Conservation (phyloP, 2,113 vertebrate species). For the Corythornis madagascariensis region DNA sequence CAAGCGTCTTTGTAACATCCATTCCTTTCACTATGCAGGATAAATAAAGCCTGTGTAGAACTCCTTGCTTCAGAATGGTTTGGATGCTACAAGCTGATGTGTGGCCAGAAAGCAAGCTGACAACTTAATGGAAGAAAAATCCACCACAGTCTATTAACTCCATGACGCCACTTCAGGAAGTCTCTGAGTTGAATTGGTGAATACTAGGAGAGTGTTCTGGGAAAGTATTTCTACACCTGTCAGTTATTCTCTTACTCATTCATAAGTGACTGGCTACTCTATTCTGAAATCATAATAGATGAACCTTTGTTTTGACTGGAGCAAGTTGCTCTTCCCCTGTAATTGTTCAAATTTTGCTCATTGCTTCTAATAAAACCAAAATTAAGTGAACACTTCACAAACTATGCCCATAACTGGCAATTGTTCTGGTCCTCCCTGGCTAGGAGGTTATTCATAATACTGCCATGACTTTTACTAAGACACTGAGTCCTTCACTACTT, state of each 20-base stretch:
- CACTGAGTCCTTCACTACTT: neutral
- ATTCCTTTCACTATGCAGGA: neutral
- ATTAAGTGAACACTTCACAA: neutral
- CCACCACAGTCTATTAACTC: neutral
- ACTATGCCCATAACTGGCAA: neutral
- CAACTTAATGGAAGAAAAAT: neutral
- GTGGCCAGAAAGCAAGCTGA: neutral
- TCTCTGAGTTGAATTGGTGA: neutral
- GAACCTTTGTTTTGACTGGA: fast-evolving
- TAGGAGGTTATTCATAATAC: neutral
- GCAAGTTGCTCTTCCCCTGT: neutral
- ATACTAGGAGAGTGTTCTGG: neutral
- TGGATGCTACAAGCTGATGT: neutral
- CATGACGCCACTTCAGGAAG: neutral
- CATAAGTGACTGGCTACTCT: neutral
- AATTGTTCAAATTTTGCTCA: neutral
- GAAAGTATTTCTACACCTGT: neutral
- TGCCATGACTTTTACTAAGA: neutral
- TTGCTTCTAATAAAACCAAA: neutral
- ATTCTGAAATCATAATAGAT: neutral
- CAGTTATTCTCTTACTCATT: neutral
- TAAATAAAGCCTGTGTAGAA: neutral
- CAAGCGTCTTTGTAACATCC: neutral
- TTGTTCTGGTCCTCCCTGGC: neutral
- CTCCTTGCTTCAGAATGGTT: neutral